Percentiles rank a stretch among this genome's conserved stretches.
phyloP scores from a whole-genome alignment of 1,140 invertebrate genomes.

The Matsumurasca onukii region DNA sequence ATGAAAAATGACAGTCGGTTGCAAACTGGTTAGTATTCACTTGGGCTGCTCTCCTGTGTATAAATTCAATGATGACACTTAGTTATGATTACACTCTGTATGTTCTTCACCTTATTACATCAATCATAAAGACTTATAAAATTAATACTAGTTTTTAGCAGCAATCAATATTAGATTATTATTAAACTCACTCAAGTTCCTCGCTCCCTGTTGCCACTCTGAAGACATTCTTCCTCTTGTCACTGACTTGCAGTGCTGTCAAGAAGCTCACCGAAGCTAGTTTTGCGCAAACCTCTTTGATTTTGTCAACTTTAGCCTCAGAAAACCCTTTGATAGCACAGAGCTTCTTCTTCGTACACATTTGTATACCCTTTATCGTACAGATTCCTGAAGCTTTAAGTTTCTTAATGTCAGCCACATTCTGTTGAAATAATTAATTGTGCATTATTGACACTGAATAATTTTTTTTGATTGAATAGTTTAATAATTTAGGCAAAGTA shows the following conservation, averaged over 20 bases:
- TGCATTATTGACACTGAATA: neutral
- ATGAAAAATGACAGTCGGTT: too few relatives aligned
- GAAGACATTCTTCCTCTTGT: slow-evolving; percentile 70
- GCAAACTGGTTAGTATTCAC: too few relatives aligned
- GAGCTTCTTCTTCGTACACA: slow-evolving; percentile 74
- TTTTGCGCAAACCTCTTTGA: slow-evolving; percentile 73
- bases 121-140: too few relatives aligned
- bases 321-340: slow-evolving; percentile 75
- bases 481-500: neutral
- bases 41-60: too few relatives aligned
- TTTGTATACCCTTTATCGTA: slow-evolving; percentile 78
- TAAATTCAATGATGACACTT: too few relatives aligned
- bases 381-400: slow-evolving; percentile 75
- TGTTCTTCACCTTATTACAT: too few relatives aligned
- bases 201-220: slow-evolving; percentile 70
- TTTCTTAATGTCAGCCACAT: slow-evolving; percentile 68
- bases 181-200: slow-evolving; percentile 71
- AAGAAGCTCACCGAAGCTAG: slow-evolving; percentile 61
- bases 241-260: slow-evolving; percentile 72
- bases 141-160: too few relatives aligned
- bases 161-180: too few relatives aligned
- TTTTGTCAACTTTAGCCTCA: slow-evolving; percentile 80
- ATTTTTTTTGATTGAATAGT: neutral
- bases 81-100: too few relatives aligned
- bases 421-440: slow-evolving; percentile 29